A percentile compares a stretch with the other conserved stretches of the same genome.
These are phyloP conservation scores for Dipodomys ordii DNA, from an alignment of 2,113 vertebrate species.

Conservation along the genomic window DNA sequence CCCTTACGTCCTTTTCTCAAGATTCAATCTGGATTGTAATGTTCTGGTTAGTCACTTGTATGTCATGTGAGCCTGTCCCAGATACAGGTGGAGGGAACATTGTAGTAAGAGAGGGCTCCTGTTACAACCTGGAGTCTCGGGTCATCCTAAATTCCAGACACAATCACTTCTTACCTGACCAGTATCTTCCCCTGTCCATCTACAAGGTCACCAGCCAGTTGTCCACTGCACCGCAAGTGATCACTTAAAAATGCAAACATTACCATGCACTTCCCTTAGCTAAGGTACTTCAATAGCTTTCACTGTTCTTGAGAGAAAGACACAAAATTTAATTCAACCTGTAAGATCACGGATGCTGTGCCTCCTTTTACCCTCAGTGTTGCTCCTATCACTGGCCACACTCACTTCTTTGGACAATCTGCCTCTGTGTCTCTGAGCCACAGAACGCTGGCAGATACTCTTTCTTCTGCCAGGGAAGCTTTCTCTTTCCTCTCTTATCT, in stretches of 20 bases:
- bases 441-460: background rate
- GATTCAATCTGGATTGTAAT: background rate
- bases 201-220: background rate
- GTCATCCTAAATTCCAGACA: background rate
- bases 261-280: background rate
- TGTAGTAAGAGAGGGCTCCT: background rate
- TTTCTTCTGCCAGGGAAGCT: background rate
- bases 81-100: background rate
- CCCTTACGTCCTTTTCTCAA: background rate
- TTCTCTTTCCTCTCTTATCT: background rate
- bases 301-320: background rate
- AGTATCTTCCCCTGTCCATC: background rate
- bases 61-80: background rate
- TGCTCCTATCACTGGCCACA: rapidly evolving
- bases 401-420: background rate
- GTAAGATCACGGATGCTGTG: rapidly evolving
- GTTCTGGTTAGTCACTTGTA: background rate
- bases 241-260: background rate
- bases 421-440: background rate
- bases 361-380: background rate
- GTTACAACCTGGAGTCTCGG: background rate
- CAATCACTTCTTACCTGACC: background rate
- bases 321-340: background rate
- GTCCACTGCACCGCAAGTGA: background rate
- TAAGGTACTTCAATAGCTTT: background rate